Percentiles rank a stretch among this genome's conserved stretches.
These are phyloP conservation scores for Anagrus nilaparvatae DNA, from an alignment of 1,140 invertebrate species.

Conservation along the genomic window DNA sequence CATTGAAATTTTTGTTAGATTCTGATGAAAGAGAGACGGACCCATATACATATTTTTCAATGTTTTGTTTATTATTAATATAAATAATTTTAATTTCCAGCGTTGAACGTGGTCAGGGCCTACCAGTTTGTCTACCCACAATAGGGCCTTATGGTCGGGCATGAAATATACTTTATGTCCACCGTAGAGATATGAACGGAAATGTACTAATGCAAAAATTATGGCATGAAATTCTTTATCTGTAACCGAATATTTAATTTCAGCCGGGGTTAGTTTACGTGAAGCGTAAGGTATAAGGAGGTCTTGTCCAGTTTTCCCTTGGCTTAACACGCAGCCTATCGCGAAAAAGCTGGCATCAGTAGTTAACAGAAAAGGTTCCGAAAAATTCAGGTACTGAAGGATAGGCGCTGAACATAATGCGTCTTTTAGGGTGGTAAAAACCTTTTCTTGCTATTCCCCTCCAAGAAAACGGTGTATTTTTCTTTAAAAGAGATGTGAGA, in stretches of 20 bases:
- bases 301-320: slow-evolving; percentile 15
- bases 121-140: slow-evolving; percentile 32
- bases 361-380: slow-evolving; percentile 25
- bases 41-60: too few relatives aligned
- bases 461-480: slow-evolving; percentile 13
- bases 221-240: slow-evolving; percentile 25
- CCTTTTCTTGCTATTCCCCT: slow-evolving; percentile 15
- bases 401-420: slow-evolving; percentile 32
- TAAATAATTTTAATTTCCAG: slow-evolving; percentile 25
- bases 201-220: slow-evolving; percentile 32
- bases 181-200: slow-evolving; percentile 24
- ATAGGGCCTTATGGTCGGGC: slow-evolving; percentile 31
- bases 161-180: slow-evolving; percentile 20
- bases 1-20: too few relatives aligned
- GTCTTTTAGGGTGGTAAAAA: slow-evolving; percentile 33
- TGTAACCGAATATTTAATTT: slow-evolving; percentile 22
- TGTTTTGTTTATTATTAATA: too few relatives aligned
- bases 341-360: slow-evolving; percentile 26
- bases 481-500: slow-evolving; percentile 11
- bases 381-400: slow-evolving; percentile 30
- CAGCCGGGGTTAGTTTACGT: slow-evolving; percentile 23
- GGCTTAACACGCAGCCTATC: slow-evolving; percentile 28
- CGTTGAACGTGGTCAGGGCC: slow-evolving; percentile 30
- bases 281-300: slow-evolving; percentile 26
- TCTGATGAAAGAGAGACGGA: too few relatives aligned